phyloP scores from a whole-genome alignment of 2,113 vertebrate genomes.

The Psittacula cyanocephala region DNA sequence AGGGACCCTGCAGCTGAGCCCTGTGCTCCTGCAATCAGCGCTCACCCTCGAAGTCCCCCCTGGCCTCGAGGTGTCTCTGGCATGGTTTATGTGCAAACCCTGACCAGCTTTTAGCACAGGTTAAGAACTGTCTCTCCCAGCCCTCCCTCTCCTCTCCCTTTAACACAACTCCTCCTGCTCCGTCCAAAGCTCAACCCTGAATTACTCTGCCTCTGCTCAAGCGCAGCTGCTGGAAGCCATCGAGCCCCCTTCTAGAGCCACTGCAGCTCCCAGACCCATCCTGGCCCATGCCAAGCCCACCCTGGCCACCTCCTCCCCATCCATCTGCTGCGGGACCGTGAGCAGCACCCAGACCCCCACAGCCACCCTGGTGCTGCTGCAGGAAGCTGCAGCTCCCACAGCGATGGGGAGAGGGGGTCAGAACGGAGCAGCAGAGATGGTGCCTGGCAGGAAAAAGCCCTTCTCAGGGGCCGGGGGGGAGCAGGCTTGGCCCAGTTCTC shows the following conservation, averaged over 20 bases:
- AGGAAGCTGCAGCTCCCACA: fast-evolving
- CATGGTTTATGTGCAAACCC: not conserved
- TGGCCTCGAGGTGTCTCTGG: not conserved
- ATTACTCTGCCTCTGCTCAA: not conserved
- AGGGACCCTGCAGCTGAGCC: not conserved
- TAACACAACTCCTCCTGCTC: not conserved
- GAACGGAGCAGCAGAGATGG: not conserved
- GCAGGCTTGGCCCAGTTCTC: not conserved
- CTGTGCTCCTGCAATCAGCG: fast-evolving
- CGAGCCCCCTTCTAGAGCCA: not conserved
- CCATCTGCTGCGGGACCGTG: fast-evolving
- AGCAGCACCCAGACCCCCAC: not conserved
- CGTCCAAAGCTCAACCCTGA: not conserved
- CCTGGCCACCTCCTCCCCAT: not conserved
- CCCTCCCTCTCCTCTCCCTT: not conserved
- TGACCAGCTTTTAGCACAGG: not conserved
- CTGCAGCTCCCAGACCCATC: not conserved
- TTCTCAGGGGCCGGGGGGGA: not conserved
- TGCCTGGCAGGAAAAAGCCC: not conserved
- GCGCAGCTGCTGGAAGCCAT: not conserved
- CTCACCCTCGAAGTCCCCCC: not conserved
- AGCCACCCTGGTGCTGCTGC: fast-evolving
- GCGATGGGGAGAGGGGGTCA: fast-evolving
- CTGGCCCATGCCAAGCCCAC: fast-evolving
- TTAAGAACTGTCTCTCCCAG: fast-evolving